Base-by-base conservation (phyloP, 1,140 invertebrate genomes). In the Stenopsyche tienmushanensis region DNA sequence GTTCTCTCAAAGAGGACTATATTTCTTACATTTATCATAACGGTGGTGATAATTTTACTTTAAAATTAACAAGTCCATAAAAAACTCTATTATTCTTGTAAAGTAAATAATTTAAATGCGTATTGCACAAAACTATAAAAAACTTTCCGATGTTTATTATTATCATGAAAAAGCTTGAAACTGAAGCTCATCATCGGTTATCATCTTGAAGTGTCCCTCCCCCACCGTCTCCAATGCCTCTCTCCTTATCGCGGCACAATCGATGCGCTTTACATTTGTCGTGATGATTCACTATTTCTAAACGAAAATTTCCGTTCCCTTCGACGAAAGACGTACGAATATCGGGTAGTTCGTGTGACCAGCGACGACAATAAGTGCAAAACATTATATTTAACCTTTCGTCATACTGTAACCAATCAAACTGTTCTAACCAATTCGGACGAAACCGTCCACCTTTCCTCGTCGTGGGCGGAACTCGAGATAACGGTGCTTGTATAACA, bases 271-370 rank as follows among this genome's bases (percentile, higher is more conserved):
- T 90, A 72, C 86, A 88, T 72, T 87, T 88, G 75, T 89, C 86
- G 72, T 89, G 88, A 76, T 90, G 88, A 74, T 90, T 89, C 18
- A 90, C 83, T 70, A 90, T 90, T 78, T 90, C 88, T 26, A 88
- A 77, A 58, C 88, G 81, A 76, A 90, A 90, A 74, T 89, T 90
- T 24, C 83, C 83, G 71, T 88, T 90, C n/a, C 88, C 88, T 67
- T 87, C 84, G 2, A 87, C 86, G 71, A 90, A 90, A 1, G 87
- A 89, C 18, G 88, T 89, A 54, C 87, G 82, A 72, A 88, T 87
- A 57, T 88, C 85, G 13, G 86, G 85, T 60, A 90, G 78, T 9
- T 85, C 83, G 29, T 83, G 80, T 62, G 86, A 87, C 87, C 87
- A 89, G 70, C 88, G 87, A 63, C 87, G 79, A 72, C 88, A 89